These are phyloP conservation scores for Nansenia antarctica DNA, from an alignment of 2,113 vertebrate genomes.

Conservation along the genomic window DNA sequence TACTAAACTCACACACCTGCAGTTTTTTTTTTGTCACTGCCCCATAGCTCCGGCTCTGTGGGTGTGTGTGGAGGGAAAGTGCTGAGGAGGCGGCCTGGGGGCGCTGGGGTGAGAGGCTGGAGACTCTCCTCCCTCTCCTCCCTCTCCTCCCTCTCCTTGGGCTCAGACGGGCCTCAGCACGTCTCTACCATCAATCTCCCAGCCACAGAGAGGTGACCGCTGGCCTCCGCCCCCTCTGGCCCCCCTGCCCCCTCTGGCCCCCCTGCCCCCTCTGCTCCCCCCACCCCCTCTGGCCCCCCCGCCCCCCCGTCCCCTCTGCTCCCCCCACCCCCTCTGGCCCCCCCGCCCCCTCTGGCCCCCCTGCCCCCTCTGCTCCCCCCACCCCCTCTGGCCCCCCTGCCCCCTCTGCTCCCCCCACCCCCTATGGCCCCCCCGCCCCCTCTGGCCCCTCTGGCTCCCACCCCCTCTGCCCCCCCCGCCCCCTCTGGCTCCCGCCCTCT, in stretches of 20 bases:
- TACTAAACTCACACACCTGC: conserved; percentile 32
- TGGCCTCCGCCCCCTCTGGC: not conserved
- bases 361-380: not conserved
- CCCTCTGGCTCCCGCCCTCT: not conserved
- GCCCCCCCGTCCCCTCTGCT: too few relatives aligned
- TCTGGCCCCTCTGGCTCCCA: not conserved
- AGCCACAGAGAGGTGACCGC: not conserved
- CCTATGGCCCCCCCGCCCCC: not conserved
- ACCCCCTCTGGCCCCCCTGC: not conserved
- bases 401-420: not conserved
- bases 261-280: not conserved
- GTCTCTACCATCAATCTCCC: conserved; percentile 45
- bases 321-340: not conserved
- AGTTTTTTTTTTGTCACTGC: conserved; percentile 1
- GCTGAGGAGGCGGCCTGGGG: conserved; percentile 42
- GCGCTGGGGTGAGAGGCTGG: conserved; percentile 25
- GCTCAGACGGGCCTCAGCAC: conserved; percentile 19
- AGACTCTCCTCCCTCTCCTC: conserved; percentile 26
- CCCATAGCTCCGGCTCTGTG: not conserved
- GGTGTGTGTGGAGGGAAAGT: conserved; percentile 1
- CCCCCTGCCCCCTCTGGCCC: not conserved
- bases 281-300: not conserved
- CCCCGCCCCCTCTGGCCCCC: not conserved
- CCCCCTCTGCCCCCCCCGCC: too few relatives aligned
- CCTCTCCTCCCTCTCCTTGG: conserved; percentile 26